Evolutionary conservation across 1,140 invertebrate species (phyloP).

Genomic region (Maniola jurtina): DNA sequence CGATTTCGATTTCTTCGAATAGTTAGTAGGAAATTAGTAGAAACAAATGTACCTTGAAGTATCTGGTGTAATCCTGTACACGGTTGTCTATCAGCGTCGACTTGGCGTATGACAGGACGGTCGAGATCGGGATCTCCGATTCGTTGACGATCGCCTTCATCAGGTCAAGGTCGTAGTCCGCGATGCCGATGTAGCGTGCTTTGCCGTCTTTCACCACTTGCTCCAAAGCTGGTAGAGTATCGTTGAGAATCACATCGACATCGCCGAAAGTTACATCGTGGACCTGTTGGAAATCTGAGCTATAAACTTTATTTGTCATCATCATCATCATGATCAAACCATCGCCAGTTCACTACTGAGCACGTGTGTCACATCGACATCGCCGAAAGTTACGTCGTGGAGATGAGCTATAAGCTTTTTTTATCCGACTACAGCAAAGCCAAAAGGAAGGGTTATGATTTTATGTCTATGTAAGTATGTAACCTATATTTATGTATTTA

Average conservation of each 20-base stretch:
- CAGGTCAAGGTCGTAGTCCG: slow-evolving; percentile 90
- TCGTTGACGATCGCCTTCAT: slow-evolving; percentile 87
- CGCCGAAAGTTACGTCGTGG: no score
- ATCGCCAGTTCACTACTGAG: no score
- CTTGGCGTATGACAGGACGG: slow-evolving; percentile 88
- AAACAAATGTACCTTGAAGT: slow-evolving; percentile 87
- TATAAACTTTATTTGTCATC: slow-evolving; percentile 9
- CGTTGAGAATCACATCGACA: slow-evolving; percentile 88
- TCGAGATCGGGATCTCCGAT: slow-evolving; percentile 84
- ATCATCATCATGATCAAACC: no score
- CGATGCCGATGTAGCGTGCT: slow-evolving; percentile 90
- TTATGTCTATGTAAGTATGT: no score
- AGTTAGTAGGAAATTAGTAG: no score
- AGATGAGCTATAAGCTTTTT: no score
- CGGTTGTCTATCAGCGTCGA: slow-evolving; percentile 89
- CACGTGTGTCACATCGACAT: no score
- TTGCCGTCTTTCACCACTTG: slow-evolving; percentile 87
- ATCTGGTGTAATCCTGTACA: slow-evolving; percentile 85
- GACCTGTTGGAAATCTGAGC: no score
- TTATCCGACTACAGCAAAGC: no score
- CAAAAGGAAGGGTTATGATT: no score
- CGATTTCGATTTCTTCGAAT: no score
- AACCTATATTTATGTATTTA: no score
- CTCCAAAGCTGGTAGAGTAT: slow-evolving; percentile 91
- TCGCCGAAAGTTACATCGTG: slow-evolving; percentile 95